Percentiles rank a stretch among this genome's conserved stretches.
phyloP scores from a whole-genome alignment of 2,888 invertebrate species.

The Eupithecia abbreviata region DNA sequence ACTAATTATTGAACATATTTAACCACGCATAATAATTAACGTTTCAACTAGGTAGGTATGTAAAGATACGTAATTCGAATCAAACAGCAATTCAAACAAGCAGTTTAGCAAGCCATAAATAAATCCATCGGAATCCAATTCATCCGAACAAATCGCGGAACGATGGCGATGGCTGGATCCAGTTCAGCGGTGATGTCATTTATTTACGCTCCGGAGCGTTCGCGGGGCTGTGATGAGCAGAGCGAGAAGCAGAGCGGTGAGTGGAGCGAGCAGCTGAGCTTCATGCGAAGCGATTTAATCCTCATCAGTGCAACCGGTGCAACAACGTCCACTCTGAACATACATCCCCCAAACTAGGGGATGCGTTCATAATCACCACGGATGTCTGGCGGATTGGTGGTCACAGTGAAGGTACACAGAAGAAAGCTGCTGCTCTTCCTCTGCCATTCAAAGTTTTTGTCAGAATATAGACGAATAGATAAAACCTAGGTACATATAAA shows the following conservation, averaged over 20 bases:
- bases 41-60: not conserved
- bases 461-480: no score
- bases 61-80: not conserved
- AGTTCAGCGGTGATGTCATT: conserved; percentile 41
- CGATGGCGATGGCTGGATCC: conserved; percentile 30
- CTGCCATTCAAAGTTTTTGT: no score
- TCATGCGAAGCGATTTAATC: not conserved
- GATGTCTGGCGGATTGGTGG: no score
- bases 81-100: not conserved
- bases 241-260: conserved; percentile 12
- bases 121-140: conserved; percentile 16
- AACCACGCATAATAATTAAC: not conserved
- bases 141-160: conserved; percentile 18
- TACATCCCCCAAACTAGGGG: no score
- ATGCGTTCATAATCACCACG: no score
- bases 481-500: no score
- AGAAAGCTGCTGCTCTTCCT: no score
- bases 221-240: conserved; percentile 29
- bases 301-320: no score
- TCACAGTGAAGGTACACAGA: no score
- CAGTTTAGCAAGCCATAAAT: conserved; percentile 6
- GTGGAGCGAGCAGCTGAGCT: not conserved
- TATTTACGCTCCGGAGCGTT: conserved; percentile 36
- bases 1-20: not conserved
- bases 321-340: no score